These are phyloP conservation scores for Callaeas wilsoni DNA, from an alignment of 2,113 vertebrate genomes.

Conservation along the genomic window DNA sequence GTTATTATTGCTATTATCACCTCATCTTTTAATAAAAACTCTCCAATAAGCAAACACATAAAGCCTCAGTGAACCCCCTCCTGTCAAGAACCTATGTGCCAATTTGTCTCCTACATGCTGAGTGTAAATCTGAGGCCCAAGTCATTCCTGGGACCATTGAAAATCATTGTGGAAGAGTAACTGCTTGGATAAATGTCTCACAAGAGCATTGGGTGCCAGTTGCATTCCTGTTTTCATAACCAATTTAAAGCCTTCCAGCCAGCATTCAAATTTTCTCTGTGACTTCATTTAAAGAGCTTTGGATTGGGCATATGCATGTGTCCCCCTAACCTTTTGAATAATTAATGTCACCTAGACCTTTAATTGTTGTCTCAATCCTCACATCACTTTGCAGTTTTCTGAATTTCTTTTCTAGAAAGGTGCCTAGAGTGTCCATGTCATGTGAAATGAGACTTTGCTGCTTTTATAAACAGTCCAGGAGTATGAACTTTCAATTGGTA, in stretches of 20 bases:
- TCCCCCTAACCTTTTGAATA: slow-evolving; percentile 9
- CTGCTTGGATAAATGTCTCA: background rate
- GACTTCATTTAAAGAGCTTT: background rate
- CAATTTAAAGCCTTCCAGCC: background rate
- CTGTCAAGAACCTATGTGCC: background rate
- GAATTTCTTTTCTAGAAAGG: background rate
- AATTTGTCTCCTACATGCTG: background rate
- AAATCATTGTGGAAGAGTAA: background rate
- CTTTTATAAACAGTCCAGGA: background rate
- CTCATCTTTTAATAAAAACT: background rate
- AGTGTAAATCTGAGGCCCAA: background rate
- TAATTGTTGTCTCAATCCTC: background rate
- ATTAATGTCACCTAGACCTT: background rate
- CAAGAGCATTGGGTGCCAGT: background rate
- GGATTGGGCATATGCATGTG: background rate
- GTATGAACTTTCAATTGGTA: background rate
- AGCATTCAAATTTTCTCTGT: background rate
- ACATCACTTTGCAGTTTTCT: background rate
- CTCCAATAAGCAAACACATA: background rate
- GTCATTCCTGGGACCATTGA: background rate
- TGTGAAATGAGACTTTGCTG: background rate
- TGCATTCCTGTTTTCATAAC: background rate
- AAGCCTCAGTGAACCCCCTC: background rate
- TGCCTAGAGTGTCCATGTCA: background rate
- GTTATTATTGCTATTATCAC: background rate